Evolutionary conservation across 2,113 vertebrate species (phyloP), one percentile per base, ranked within the genome.

Genomic region (Willisornis vidua): DNA sequence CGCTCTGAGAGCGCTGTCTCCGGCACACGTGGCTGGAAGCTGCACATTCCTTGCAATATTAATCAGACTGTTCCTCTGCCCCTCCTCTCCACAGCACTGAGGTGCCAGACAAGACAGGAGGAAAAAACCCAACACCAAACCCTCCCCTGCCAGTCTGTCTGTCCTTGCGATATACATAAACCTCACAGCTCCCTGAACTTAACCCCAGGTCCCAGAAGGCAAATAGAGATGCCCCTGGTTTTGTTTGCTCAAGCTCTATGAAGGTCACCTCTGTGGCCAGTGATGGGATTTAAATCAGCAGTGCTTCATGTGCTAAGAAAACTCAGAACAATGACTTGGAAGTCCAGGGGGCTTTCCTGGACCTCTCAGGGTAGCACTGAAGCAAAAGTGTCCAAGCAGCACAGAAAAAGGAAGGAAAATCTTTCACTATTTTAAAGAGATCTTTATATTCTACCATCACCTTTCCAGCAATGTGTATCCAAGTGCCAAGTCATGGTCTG

Each of bases 51-150:
- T 45, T 84, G 77, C 63, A 59, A 2, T 5, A 48, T 70, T 7
- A 2, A 80, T 88, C 92, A 96, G 67, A 19, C 25, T 19, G 10
- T 16, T 78, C 80, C 81, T 61, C 41, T 55, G 11, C 39, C 61
- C 73, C 57, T 65, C 84, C 66, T 52, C 87, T 91, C n/a, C 54
- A 2, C 71, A 51, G 83, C 72, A 35, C 72, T 3, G 16, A 92
- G 90, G 85, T 88, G 92, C 63, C 1, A 95, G 96, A 90, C 79
- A 51, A 55, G 74, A 10, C 85, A 87, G 58, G 63, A 89, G 41
- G 48, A 59, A 49, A 25, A 63, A 86, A 1, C 5, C n/a, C 20
- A 63, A 63, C 3, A 63, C 10, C 83, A 31, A 11, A 43, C 41
- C 41, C 41, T 12, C 41, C 41, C 41, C 41, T 43, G 13, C 41